These are phyloP conservation scores for Nibea coibor DNA, from an alignment of 2,113 vertebrate species.

Conservation along the genomic window DNA sequence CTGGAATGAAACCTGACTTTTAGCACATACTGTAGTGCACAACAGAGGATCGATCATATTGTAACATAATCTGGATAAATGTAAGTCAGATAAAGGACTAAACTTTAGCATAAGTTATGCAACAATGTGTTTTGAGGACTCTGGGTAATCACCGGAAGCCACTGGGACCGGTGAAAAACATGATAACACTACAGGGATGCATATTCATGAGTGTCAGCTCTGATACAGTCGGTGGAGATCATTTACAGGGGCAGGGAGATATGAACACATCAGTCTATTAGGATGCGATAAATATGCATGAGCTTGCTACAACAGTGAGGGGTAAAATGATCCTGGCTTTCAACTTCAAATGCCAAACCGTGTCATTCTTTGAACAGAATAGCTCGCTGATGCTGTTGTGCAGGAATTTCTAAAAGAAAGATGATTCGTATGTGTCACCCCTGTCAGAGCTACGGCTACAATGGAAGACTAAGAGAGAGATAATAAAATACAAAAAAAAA, in stretches of 20 bases:
- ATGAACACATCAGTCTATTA: conserved; percentile 54
- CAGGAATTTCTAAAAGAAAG: conserved; percentile 23
- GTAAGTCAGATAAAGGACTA: background rate
- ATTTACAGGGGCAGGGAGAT: conserved; percentile 48
- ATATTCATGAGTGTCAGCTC: conserved; percentile 57
- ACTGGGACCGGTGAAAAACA: conserved; percentile 19
- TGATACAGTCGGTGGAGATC: conserved; percentile 47
- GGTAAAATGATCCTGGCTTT: conserved; percentile 45
- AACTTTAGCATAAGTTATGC: background rate
- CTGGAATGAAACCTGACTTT: background rate
- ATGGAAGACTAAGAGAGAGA: background rate
- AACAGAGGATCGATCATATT: background rate
- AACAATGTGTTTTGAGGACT: conserved; percentile 21
- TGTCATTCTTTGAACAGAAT: conserved; percentile 41
- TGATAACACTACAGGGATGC: conserved; percentile 35
- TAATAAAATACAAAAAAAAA: too few relatives aligned
- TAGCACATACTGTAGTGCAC: background rate
- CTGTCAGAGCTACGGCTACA: background rate
- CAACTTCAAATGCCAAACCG: conserved; percentile 60
- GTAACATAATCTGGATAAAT: background rate
- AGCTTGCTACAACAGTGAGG: conserved; percentile 46
- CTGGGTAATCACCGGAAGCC: background rate
- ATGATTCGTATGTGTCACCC: conserved; percentile 23
- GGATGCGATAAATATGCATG: conserved; percentile 60
- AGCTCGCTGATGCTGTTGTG: conserved; percentile 39